phyloP scores from a whole-genome alignment of 2,113 vertebrate species.

The Neodontobutis hainanensis region DNA sequence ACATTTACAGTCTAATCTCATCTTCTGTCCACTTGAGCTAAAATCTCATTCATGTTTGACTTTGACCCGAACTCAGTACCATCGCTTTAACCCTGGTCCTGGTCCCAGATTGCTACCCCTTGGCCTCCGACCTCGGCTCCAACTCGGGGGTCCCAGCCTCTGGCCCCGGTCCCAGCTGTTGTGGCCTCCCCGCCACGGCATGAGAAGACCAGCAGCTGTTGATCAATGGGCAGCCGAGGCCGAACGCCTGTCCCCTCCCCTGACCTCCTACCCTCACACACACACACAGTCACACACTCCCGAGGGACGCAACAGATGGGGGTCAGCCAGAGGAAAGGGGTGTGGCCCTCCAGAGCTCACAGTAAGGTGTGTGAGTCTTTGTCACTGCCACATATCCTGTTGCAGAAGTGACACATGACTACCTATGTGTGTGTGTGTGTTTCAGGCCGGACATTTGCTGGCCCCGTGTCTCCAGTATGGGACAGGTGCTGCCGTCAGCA shows the following conservation, averaged over 20 bases:
- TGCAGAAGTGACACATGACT: slow-evolving; percentile 17
- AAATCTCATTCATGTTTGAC: slow-evolving; percentile 30
- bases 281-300: slow-evolving; percentile 55
- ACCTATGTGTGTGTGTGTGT: slow-evolving; percentile 30
- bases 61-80: slow-evolving; percentile 2
- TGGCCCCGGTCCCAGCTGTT: slow-evolving; percentile 69
- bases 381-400: slow-evolving; percentile 10
- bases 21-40: slow-evolving; percentile 33
- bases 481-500: slow-evolving; percentile 83
- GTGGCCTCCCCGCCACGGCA: slow-evolving; percentile 71
- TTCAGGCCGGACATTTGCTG: slow-evolving; percentile 77
- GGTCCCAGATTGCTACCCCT: slow-evolving; percentile 22
- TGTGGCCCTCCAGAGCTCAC: slow-evolving; percentile 55
- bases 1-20: slow-evolving; percentile 10
- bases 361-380: slow-evolving; percentile 61
- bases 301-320: slow-evolving; percentile 74
- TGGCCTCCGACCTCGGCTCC: slow-evolving; percentile 7
- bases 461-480: slow-evolving; percentile 71
- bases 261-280: slow-evolving; percentile 66
- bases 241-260: slow-evolving; percentile 73
- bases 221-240: slow-evolving; percentile 75
- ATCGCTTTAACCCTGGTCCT: slow-evolving; percentile 14
- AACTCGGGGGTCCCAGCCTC: slow-evolving; percentile 44
- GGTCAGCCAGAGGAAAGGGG: slow-evolving; percentile 72
- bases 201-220: slow-evolving; percentile 83